phyloP scores from a whole-genome alignment of 1,140 invertebrate genomes.

The Platyscapa corneri region DNA sequence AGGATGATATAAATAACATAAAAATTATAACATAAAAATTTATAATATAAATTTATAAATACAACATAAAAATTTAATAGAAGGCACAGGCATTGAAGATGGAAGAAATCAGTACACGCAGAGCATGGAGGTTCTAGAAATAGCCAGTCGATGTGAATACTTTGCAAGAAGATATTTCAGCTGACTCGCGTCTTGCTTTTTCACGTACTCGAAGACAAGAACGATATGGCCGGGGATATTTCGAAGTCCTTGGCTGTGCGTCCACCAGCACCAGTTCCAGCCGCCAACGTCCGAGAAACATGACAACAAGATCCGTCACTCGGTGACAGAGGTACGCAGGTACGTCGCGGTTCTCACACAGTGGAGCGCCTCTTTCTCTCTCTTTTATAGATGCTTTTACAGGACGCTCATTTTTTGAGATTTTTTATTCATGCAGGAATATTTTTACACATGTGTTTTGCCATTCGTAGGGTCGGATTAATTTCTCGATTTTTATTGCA shows the following conservation, averaged over 20 bases:
- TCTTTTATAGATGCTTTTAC: not conserved
- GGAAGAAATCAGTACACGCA: not conserved
- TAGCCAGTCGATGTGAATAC: not conserved
- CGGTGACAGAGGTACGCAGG: slow-evolving; percentile 66
- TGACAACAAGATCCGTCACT: slow-evolving; percentile 71
- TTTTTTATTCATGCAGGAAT: not conserved
- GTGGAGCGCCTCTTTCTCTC: not conserved
- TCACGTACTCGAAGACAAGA: not conserved
- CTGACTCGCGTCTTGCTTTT: not conserved
- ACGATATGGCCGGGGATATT: slow-evolving; percentile 17
- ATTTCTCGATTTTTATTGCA: not conserved
- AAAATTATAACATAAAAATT: too few relatives aligned
- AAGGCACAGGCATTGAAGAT: too few relatives aligned
- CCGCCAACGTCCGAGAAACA: slow-evolving; percentile 59
- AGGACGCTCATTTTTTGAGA: not conserved
- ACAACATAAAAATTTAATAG: too few relatives aligned
- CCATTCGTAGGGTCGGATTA: not conserved
- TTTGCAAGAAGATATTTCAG: not conserved
- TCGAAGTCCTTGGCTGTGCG: slow-evolving; percentile 37
- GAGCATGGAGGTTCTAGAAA: not conserved
- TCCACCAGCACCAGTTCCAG: slow-evolving; percentile 47
- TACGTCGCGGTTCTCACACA: not conserved
- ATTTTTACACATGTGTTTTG: not conserved
- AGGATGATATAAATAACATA: too few relatives aligned
- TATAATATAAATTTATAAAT: too few relatives aligned